These are phyloP conservation scores for Rhyacophila evoluta DNA, from an alignment of 2,888 invertebrate genomes.

Conservation along the genomic window DNA sequence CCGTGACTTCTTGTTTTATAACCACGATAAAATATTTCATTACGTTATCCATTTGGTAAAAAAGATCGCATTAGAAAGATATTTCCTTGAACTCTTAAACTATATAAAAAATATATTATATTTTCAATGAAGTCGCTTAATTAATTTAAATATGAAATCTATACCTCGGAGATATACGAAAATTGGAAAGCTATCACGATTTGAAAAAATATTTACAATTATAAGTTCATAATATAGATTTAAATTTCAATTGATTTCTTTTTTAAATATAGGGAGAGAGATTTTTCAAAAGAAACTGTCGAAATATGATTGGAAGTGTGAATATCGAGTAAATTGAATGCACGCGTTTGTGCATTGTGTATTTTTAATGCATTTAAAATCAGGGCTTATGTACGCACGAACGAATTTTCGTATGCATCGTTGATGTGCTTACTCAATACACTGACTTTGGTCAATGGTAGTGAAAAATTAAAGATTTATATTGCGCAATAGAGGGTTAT, in stretches of 20 bases:
- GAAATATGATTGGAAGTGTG: constrained; percentile 9
- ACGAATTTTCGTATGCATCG: not conserved
- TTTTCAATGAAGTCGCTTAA: no score
- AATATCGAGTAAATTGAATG: constrained; percentile 3
- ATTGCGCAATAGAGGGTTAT: not conserved
- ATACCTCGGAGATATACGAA: not conserved
- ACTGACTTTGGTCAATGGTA: not conserved
- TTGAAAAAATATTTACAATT: not conserved
- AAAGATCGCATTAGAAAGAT: no score
- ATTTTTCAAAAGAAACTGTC: constrained; percentile 10
- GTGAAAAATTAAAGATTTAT: not conserved
- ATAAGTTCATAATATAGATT: not conserved
- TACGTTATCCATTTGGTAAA: no score
- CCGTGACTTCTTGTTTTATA: no score
- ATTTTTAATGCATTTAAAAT: not conserved
- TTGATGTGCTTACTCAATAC: not conserved
- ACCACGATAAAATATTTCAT: no score
- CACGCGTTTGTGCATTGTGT: not conserved
- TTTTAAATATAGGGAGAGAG: not conserved
- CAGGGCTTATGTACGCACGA: constrained; percentile 7
- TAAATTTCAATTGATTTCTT: not conserved
- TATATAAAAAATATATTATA: no score
- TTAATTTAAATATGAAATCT: not conserved
- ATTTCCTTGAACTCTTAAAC: no score
- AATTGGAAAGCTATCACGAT: not conserved